A percentile compares a stretch with the other conserved stretches of the same genome.
Conservation (phyloP, 2,113 vertebrate species). For the Clinocottus analis region DNA sequence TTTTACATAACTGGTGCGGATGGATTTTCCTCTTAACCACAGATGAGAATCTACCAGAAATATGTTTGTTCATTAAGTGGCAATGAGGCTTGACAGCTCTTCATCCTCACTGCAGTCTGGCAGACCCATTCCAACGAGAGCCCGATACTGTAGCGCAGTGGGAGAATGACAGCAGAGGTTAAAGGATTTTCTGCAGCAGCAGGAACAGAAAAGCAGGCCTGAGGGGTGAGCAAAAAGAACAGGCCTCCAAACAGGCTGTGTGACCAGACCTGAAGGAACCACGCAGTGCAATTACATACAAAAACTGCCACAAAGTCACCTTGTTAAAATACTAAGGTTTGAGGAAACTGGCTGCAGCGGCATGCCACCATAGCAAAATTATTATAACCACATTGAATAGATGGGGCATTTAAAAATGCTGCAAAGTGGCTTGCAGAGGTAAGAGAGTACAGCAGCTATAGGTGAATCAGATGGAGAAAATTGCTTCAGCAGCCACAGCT, state of each 20-base stretch:
- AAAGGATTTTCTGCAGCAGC: slow-evolving; percentile 70
- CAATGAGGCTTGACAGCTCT: slow-evolving; percentile 76
- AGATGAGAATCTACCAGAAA: slow-evolving; percentile 65
- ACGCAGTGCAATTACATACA: slow-evolving; percentile 45
- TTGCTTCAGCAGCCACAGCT: slow-evolving; percentile 51
- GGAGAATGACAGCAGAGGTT: slow-evolving; percentile 75
- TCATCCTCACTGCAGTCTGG: slow-evolving; percentile 62
- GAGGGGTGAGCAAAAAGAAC: slow-evolving; percentile 53
- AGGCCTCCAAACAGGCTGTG: slow-evolving; percentile 46
- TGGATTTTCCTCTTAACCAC: slow-evolving; percentile 63
- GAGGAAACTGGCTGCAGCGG: slow-evolving; percentile 34
- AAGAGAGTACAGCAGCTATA: slow-evolving; percentile 44
- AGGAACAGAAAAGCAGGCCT: slow-evolving; percentile 49
- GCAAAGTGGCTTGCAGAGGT: slow-evolving; percentile 38
- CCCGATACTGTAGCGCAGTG: slow-evolving; percentile 46
- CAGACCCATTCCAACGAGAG: slow-evolving; percentile 47
- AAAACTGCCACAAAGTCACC: slow-evolving; percentile 68
- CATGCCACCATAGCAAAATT: slow-evolving; percentile 36
- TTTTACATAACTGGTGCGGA: slow-evolving; percentile 60
- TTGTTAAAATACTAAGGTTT: slow-evolving; percentile 53
- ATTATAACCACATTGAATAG: slow-evolving; percentile 40
- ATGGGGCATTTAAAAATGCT: slow-evolving; percentile 40
- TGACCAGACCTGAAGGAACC: slow-evolving; percentile 59
- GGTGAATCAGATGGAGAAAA: slow-evolving; percentile 56
- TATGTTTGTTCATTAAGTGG: slow-evolving; percentile 79